Evolutionary conservation across 1,140 invertebrate genomes (phyloP), one percentile per base, ranked within the genome.

Genomic region (Melipona quadrifasciata): DNA sequence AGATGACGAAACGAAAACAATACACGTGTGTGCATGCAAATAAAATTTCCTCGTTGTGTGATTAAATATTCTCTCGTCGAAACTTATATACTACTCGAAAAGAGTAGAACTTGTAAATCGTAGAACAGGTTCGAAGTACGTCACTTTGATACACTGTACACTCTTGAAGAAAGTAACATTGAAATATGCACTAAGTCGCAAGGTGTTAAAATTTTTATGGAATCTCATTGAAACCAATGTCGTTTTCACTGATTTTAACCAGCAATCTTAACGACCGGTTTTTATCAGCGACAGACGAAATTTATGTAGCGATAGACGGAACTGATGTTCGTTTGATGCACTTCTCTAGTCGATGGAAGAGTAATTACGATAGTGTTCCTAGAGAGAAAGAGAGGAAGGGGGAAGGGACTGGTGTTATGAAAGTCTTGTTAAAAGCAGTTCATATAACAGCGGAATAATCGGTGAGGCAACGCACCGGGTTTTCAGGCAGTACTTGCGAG

Each of bases 341-440:
- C 51, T 27, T 47, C n/a, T 16, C 39, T 47, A 39, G 39, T 47
- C 21, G 72, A 11, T 16, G 27, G 53, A 74, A 34, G 53, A 17
- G 19, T 47, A 47, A 72, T 27, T 53, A 74, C 24, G 19, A 47
- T 27, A 27, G 72, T 57, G 72, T 31, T 34, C 19, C 27, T 14
- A 34, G 55, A 17, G 31, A 21, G 39, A 39, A 39, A 39, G 8
- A 39, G 39, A 39, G 8, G 39, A 39, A 39, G 8, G 39, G 39
- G 39, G 53, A 53, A 14, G 21, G 34, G 55, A 57, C 21, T 51
- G 39, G 10, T 19, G 31, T 75, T 75, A 75, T 34, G 73, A 75
- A 55, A 75, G 73, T 75, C 31, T 58, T 75, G 58, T 75, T 75
- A 75, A 75, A 58, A 75, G 55, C 53, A 21, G 55, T 73, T 53